A percentile compares a stretch with the other conserved stretches of the same genome.
Evolutionary conservation across 1,140 invertebrate genomes (phyloP).

Genomic region (Catajapyx aquilonaris): DNA sequence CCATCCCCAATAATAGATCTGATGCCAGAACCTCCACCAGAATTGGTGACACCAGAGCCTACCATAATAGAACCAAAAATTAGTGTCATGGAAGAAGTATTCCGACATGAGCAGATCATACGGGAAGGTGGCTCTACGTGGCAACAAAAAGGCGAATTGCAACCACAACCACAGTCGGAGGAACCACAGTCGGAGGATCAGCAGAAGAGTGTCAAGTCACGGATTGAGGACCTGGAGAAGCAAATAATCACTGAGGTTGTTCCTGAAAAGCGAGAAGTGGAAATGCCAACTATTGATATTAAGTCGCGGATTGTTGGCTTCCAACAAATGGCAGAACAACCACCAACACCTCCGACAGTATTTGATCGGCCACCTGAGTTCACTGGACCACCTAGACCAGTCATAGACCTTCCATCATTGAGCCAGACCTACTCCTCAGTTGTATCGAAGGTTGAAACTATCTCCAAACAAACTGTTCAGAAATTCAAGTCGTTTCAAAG

Average conservation of each 20-base stretch:
- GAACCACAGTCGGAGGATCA: too few species aligned
- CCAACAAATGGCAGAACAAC: background rate
- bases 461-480: background rate
- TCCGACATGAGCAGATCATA: too few species aligned
- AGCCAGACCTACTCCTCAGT: background rate
- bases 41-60: too few species aligned
- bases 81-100: too few species aligned
- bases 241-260: background rate
- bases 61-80: too few species aligned
- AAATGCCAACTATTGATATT: background rate
- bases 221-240: background rate
- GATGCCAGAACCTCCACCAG: too few species aligned
- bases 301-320: background rate
- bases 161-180: too few species aligned
- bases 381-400: background rate
- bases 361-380: background rate
- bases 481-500: background rate
- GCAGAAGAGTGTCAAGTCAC: too few species aligned
- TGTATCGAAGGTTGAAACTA: background rate
- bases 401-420: background rate
- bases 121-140: too few species aligned
- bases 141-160: too few species aligned
- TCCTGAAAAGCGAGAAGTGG: background rate
- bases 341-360: background rate
- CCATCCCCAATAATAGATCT: too few species aligned